Percentiles rank a stretch among this genome's conserved stretches.
These are phyloP conservation scores for Mellivora capensis DNA, from an alignment of 2,113 vertebrate species.

Conservation along the genomic window DNA sequence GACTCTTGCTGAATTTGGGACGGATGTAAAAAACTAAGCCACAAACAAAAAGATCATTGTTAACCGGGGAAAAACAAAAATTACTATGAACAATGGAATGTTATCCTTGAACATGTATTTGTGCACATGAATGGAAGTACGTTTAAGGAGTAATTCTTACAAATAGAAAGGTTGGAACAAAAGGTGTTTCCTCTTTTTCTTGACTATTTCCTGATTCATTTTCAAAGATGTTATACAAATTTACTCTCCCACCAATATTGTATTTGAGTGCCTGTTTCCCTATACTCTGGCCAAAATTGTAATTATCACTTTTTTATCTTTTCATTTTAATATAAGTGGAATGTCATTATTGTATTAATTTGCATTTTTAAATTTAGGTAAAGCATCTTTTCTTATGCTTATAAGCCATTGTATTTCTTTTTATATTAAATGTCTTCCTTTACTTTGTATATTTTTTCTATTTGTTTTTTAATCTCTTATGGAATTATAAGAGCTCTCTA, in stretches of 20 bases:
- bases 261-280: not conserved
- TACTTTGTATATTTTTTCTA: conserved; percentile 67
- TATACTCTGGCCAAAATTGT: conserved; percentile 26
- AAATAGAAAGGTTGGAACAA: not conserved
- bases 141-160: not conserved
- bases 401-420: conserved; percentile 57
- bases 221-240: conserved; percentile 2
- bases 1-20: not conserved
- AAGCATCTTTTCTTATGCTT: conserved; percentile 52
- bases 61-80: conserved; percentile 6
- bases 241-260: not conserved
- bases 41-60: not conserved
- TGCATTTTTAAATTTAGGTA: conserved; percentile 47
- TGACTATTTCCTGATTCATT: not conserved
- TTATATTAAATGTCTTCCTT: conserved; percentile 58
- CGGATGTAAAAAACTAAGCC: not conserved
- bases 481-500: conserved; percentile 40
- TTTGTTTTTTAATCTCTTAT: conserved; percentile 55
- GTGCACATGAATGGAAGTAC: not conserved
- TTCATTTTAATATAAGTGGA: conserved; percentile 46
- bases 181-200: not conserved
- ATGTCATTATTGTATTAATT: conserved; percentile 53
- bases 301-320: conserved; percentile 49
- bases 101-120: conserved; percentile 10
- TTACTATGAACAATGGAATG: not conserved